Percentiles rank a stretch among this genome's conserved stretches.
Conservation (phyloP, 2,888 invertebrate species). For the Proisotoma minuta region DNA sequence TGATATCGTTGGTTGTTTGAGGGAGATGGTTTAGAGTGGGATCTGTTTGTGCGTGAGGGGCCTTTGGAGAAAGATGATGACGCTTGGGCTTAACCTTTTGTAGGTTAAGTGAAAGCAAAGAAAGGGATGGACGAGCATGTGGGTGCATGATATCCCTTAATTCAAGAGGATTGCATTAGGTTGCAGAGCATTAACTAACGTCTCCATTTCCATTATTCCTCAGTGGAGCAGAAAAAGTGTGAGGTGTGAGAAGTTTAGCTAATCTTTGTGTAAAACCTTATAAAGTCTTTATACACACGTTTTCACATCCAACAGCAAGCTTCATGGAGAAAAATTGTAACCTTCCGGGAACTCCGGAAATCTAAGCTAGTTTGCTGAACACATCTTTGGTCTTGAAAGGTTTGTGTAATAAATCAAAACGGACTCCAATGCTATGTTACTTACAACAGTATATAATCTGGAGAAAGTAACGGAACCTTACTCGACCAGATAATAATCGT, state of each 20-base stretch:
- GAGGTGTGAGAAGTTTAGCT: conserved; percentile 6
- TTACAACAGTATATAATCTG: too few species aligned
- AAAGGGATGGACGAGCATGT: too few species aligned
- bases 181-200: neutral
- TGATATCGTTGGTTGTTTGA: too few species aligned
- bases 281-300: neutral
- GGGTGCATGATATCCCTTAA: neutral
- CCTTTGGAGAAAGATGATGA: neutral
- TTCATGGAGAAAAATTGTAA: too few species aligned
- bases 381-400: too few species aligned
- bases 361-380: too few species aligned
- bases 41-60: conserved; percentile 1
- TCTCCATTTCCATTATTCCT: conserved; percentile 2
- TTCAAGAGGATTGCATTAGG: neutral
- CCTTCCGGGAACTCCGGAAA: too few species aligned
- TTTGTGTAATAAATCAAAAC: too few species aligned
- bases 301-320: too few species aligned
- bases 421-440: too few species aligned
- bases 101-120: neutral
- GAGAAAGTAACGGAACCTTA: too few species aligned
- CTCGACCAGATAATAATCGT: too few species aligned
- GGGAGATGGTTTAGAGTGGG: neutral
- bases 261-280: conserved; percentile 4
- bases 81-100: neutral
- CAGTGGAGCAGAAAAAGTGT: neutral